Evolutionary conservation across 2,888 invertebrate genomes (phyloP).

Genomic region (Deroplatys truncata): DNA sequence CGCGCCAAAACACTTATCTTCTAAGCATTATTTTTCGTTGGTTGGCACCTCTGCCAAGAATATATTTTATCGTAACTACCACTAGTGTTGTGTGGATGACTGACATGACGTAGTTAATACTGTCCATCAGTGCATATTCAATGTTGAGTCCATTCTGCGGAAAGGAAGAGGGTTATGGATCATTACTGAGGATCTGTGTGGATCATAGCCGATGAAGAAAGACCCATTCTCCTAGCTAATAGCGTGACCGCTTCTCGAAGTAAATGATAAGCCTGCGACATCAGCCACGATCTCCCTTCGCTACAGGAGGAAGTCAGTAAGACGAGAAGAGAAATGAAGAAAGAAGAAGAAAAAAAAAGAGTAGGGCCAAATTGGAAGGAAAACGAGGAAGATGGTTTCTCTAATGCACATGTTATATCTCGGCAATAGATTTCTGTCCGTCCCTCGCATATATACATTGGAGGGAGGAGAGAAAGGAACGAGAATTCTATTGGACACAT

Average conservation of each 20-base stretch:
- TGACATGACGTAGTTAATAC: too few relatives aligned
- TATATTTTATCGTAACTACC: too few relatives aligned
- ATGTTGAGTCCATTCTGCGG: not conserved
- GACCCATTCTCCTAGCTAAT: not conserved
- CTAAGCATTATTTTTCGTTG: too few relatives aligned
- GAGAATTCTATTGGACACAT: slow-evolving; percentile 6
- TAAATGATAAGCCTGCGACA: not conserved
- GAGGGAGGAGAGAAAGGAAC: not conserved
- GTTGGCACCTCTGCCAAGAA: too few relatives aligned
- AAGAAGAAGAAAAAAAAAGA: not conserved
- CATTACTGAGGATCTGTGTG: not conserved
- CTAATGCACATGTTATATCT: slow-evolving; percentile 26
- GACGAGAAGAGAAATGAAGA: not conserved
- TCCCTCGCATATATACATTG: not conserved
- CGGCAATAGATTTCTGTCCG: slow-evolving; percentile 20
- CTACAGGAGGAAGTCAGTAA: not conserved
- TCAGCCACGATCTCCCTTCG: not conserved
- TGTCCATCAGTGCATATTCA: too few relatives aligned
- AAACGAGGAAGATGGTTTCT: slow-evolving; percentile 12
- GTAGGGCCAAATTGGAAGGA: slow-evolving; percentile 23
- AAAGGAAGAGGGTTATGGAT: not conserved
- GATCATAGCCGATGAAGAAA: not conserved
- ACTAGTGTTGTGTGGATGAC: too few relatives aligned
- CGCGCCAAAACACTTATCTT: too few relatives aligned
- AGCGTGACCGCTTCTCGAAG: not conserved